Base-by-base conservation (phyloP, 92 coral and sea anemone genomes). In the Paramuricea clavata region DNA sequence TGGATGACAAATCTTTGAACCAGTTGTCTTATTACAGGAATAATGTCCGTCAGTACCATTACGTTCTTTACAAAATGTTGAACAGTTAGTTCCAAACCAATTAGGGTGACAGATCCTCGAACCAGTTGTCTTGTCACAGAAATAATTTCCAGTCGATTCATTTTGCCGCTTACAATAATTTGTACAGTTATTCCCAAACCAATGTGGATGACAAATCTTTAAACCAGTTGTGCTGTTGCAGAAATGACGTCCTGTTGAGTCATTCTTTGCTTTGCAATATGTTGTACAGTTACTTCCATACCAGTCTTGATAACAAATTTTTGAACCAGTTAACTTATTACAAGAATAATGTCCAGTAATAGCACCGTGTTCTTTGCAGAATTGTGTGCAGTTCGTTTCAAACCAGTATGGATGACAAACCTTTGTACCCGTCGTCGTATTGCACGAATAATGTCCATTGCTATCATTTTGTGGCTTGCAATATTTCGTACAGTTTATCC, bases 11-110 rank as follows among this genome's bases (percentile, higher is more conserved):
- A 69, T 43, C 62, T 56, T 62, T 23, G 54, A 59, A 82, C n/a
- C n/a, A n/a, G n/a, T n/a, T n/a, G n/a, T n/a, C n/a, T n/a, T n/a
- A n/a, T n/a, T n/a, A n/a, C n/a, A 84, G 21, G 31, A 27, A 71
- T 93, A 92, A 57, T 91, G 94, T 1, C 91, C 94, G 31, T 69
- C 22, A 60, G 85, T 39, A 52, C 77, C 89, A 81, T 92, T 88
- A 35, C 39, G 68, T 19, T 81, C 22, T 35, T n/a, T n/a, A n/a
- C n/a, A n/a, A n/a, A n/a, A n/a, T n/a, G n/a, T n/a, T n/a, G n/a
- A 72, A 41, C 98, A 93, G 82, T 87, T 76, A 22, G 81, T 78
- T 10, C 94, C 98, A 77, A 70, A 91, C 98, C 96, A 94, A 76
- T 93, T 49, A 21, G 76, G 56, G 3, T 78, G 52, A 64, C 97